Base-by-base conservation (phyloP, 2,113 vertebrate genomes). In the Xiphophorus hellerii region DNA sequence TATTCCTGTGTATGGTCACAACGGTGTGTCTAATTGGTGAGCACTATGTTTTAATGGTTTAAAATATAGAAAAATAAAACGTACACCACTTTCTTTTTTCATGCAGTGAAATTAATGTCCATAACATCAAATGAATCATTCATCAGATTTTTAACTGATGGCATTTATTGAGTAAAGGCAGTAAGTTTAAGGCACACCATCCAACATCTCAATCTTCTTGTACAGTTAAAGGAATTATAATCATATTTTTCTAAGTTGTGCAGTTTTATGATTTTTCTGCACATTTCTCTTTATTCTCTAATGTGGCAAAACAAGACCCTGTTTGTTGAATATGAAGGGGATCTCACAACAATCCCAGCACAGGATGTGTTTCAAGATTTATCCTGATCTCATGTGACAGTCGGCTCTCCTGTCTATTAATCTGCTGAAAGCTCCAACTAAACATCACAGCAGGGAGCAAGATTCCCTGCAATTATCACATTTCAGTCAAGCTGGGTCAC, bases 401-500 rank as follows among this genome's bases (percentile, higher is more conserved):
- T 62, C 35, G 70, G 77, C 44, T 73, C 37, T 72, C 48, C 72
- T 80, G 75, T 84, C 76, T 84, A 81, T 87, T 1, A 62, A 82
- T 84, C 79, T 39, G 84, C 62, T 80, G 61, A 81, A 68, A 68
- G 69, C 65, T 70, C 65, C 64, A 77, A 74, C 66, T 67, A 79
- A 74, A 75, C 72, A 68, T 83, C 90, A 77, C 85, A 77, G 29
- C 89, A 4, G 83, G 84, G 81, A 77, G 84, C 14, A 60, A 80
- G 72, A 78, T 73, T 78, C 76, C 69, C 77, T 68, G 88, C 85
- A 92, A 87, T 92, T 93, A 93, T 69, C 77, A 72, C 71, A 79
- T 89, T 83, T 87, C 83, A 84, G 88, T 91, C 82, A 88, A 80
- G 81, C 79, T 81, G 86, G 83, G 77, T 91, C 83, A 80, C 69